Evolutionary conservation across 2,888 invertebrate genomes (phyloP).

Genomic region (Chromoteleia sp.): DNA sequence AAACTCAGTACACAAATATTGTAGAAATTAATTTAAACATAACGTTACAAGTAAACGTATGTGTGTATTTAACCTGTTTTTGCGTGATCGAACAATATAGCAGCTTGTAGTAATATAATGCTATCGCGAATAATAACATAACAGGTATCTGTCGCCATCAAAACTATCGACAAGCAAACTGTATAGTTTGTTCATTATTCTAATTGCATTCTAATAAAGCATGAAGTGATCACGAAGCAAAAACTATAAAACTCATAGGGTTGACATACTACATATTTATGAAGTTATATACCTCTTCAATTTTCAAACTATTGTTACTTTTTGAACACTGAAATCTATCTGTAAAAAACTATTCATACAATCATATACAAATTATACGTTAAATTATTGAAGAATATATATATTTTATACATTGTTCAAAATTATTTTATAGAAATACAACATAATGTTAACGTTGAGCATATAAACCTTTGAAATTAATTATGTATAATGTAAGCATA

Average conservation of each 20-base stretch:
- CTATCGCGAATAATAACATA: conserved; percentile 30
- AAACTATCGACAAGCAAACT: conserved; percentile 33
- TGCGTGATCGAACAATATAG: conserved; percentile 22
- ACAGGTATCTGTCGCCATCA: conserved; percentile 36
- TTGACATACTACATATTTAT: no score
- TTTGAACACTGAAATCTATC: no score
- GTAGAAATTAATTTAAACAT: conserved; percentile 19
- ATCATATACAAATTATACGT: no score
- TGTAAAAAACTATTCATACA: no score
- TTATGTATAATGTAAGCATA: no score
- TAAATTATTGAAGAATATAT: no score
- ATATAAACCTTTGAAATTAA: no score
- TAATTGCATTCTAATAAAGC: conserved; percentile 36
- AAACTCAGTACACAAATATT: conserved; percentile 17
- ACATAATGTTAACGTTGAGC: no score
- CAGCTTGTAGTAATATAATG: conserved; percentile 41
- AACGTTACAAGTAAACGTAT: conserved; percentile 4
- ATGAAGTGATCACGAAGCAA: conserved; percentile 14
- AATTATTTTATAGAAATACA: no score
- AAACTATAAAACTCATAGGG: conserved; percentile 17
- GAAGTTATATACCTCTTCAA: no score
- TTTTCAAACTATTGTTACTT: no score
- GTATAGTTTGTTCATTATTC: conserved; percentile 33
- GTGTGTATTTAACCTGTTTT: conserved; percentile 9
- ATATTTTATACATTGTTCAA: no score